Base-by-base conservation (phyloP, 2,797 vertebrate species). In the Sebastiscus tertius region DNA sequence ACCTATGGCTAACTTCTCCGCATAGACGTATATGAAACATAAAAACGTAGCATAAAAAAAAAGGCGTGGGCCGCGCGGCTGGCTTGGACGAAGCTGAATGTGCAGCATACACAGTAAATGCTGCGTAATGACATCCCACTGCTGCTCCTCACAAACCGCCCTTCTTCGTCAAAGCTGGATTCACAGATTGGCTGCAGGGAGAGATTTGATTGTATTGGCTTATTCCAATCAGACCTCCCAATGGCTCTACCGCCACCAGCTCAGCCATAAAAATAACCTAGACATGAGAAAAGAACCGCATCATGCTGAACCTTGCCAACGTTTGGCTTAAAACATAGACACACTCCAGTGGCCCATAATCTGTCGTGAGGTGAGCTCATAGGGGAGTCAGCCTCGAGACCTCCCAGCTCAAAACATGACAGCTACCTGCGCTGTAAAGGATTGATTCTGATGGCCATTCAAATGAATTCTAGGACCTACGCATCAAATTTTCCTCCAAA, bases 181-280 rank as follows among this genome's bases (percentile, higher is more conserved):
- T 66, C 55, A 77, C 68, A 42, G 75, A 65, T 72, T 84, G 63
- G 9, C 80, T 55, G 60, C 79, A 58, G 82, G 84, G 73, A 77
- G 60, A 65, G 56, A 65, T 68, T 85, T 83, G 81, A 81, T 82
- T 72, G 79, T 81, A 68, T 79, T 85, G 85, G 52, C 85, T 72
- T 72, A 82, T 87, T 85, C 75, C 36, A 22, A 77, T 90, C 83
- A 82, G 77, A 89, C 79, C 77, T 77, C 79, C 83, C 83, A 77
- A 59, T 67, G 75, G 64, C 73, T 88, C 74, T 80, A 85, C 74
- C 69, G 83, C 78, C 71, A 83, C 82, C 66, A 79, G 65, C 64
- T 69, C 75, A 29, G 55, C 83, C 71, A 73, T 87, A 84, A 87
- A 89, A 87, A 80, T 79, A 90, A 85, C 77, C 83, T 81, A 85